Conservation (phyloP, 2,797 vertebrate genomes). For the Vireo griseus region DNA sequence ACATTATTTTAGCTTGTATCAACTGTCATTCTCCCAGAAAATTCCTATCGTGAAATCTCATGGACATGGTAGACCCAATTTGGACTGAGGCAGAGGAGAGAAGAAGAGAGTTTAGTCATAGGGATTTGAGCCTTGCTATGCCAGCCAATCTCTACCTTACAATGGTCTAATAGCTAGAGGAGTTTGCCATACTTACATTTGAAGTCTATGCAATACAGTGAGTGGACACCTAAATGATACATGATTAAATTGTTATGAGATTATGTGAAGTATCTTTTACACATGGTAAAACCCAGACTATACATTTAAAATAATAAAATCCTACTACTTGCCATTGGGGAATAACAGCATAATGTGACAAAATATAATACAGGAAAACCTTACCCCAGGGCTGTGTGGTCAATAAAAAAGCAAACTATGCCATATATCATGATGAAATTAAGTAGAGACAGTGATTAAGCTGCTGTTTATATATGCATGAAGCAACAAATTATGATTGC, state of each 20-base stretch:
- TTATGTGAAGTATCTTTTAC: background rate
- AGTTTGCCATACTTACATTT: background rate
- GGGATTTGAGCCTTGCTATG: background rate
- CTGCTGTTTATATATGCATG: background rate
- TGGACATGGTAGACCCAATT: background rate
- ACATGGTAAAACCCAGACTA: background rate
- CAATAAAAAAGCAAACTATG: background rate
- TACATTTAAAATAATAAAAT: background rate
- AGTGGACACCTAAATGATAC: background rate
- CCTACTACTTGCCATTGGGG: background rate
- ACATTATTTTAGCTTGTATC: background rate
- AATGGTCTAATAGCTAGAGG: background rate
- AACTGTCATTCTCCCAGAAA: background rate
- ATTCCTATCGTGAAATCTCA: background rate
- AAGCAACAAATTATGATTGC: background rate
- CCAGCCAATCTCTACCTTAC: background rate
- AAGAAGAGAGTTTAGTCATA: background rate
- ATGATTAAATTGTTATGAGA: background rate
- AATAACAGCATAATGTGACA: background rate
- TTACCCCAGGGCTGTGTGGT: accelerated
- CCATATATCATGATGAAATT: background rate
- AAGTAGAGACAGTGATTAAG: background rate
- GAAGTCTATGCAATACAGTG: background rate
- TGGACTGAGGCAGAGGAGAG: background rate
- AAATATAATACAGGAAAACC: background rate